Evolutionary conservation across 1,140 invertebrate genomes (phyloP).

Genomic region (Palaemon carinicauda): DNA sequence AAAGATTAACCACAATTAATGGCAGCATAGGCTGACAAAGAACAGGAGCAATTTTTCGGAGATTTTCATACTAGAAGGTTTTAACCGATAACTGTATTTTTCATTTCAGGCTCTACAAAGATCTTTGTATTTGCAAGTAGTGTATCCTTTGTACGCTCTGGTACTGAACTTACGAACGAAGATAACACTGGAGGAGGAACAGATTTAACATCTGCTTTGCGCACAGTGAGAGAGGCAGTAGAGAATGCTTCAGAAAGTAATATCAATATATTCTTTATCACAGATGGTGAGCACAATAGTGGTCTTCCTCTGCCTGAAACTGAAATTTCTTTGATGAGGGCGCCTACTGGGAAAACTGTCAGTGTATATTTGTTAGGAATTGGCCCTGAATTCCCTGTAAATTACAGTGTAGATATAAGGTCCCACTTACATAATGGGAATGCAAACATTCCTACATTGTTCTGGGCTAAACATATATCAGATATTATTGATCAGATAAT

Average conservation of each 20-base stretch:
- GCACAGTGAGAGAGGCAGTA: slow-evolving; percentile 11
- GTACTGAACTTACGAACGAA: background rate
- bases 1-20: too few relatives aligned
- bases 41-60: too few relatives aligned
- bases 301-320: background rate
- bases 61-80: too few relatives aligned
- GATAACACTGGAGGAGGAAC: background rate
- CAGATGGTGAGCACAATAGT: slow-evolving; percentile 47
- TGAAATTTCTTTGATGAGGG: slow-evolving; percentile 24
- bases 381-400: slow-evolving; percentile 39
- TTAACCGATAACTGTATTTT: background rate
- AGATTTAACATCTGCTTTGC: slow-evolving; percentile 23
- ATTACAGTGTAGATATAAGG: slow-evolving; percentile 54
- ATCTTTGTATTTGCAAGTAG: slow-evolving; percentile 10
- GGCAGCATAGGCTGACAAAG: too few relatives aligned
- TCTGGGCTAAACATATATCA: slow-evolving; percentile 31
- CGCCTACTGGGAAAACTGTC: slow-evolving; percentile 41
- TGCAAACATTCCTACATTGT: slow-evolving; percentile 50
- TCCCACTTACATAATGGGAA: slow-evolving; percentile 53
- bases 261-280: slow-evolving; percentile 26
- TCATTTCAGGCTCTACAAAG: slow-evolving; percentile 20
- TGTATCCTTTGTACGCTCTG: background rate
- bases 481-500: slow-evolving; percentile 36
- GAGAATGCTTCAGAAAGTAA: background rate
- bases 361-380: slow-evolving; percentile 54